phyloP scores from a whole-genome alignment of 2,888 invertebrate species.

The Eupeodes luniger region DNA sequence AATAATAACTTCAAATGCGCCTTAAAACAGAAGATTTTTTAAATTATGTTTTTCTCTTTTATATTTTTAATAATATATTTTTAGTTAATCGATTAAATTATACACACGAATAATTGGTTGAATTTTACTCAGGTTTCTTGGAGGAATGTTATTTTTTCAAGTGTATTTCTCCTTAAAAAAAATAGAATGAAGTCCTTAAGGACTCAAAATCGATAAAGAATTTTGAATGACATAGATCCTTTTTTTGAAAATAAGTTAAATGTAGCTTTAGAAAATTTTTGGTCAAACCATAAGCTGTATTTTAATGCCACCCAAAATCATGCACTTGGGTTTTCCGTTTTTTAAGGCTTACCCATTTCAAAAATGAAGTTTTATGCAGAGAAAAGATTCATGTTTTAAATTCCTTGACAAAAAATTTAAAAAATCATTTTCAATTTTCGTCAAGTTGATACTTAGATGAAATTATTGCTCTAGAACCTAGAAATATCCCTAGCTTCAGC shows the following conservation, averaged over 20 bases:
- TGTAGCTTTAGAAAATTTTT: not conserved
- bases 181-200: not conserved
- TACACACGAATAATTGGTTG: not conserved
- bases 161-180: constrained; percentile 29
- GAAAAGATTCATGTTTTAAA: no score
- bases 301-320: not conserved
- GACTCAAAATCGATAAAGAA: not conserved
- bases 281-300: not conserved
- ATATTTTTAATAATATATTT: not conserved
- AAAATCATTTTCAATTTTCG: no score
- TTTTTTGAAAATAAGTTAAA: not conserved
- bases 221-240: not conserved
- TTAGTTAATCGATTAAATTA: not conserved
- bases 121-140: constrained; percentile 40
- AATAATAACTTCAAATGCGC: constrained; percentile 40
- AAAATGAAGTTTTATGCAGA: no score
- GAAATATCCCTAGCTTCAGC: no score
- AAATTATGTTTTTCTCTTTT: not conserved
- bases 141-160: constrained; percentile 18
- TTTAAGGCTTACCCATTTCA: no score
- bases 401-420: no score
- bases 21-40: constrained; percentile 48
- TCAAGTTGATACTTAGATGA: no score
- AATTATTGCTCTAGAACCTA: no score
- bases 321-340: no score